Percentiles rank a stretch among this genome's conserved stretches.
Evolutionary conservation across 2,113 vertebrate genomes (phyloP).

Genomic region (Cervus canadensis): DNA sequence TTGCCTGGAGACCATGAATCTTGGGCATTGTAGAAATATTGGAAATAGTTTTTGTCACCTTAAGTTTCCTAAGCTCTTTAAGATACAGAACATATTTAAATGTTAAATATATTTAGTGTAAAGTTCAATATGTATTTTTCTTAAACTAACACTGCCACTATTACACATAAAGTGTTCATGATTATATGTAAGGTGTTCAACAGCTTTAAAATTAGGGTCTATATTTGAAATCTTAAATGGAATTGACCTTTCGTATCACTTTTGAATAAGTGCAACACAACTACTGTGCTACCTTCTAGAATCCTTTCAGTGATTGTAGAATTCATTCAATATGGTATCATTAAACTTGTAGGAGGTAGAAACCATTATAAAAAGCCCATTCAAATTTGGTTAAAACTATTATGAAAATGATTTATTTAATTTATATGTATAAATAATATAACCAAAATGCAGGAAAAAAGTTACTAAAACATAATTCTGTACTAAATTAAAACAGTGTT

Average conservation of each 20-base stretch:
- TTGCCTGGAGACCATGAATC: constrained; percentile 79
- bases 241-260: constrained; percentile 61
- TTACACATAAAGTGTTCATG: constrained; percentile 68
- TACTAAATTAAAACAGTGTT: constrained; percentile 70
- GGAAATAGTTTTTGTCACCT: constrained; percentile 75
- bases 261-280: constrained; percentile 55
- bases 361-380: constrained; percentile 50
- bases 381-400: constrained; percentile 56
- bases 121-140: constrained; percentile 68
- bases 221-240: constrained; percentile 71
- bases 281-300: constrained; percentile 62
- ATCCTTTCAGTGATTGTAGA: constrained; percentile 61
- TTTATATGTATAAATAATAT: constrained; percentile 58
- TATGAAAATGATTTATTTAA: constrained; percentile 67
- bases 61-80: constrained; percentile 77
- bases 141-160: constrained; percentile 59
- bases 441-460: constrained; percentile 51
- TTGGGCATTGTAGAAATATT: constrained; percentile 77
- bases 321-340: constrained; percentile 57
- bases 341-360: constrained; percentile 55
- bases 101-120: constrained; percentile 72
- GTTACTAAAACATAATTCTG: constrained; percentile 66
- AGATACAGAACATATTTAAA: constrained; percentile 71
- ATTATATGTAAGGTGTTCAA: constrained; percentile 61
- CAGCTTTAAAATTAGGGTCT: constrained; percentile 67